Evolutionary conservation across 2,888 invertebrate genomes (phyloP), one percentile per base, ranked within the genome.

Genomic region (Glyphotaelius pellucidus): DNA sequence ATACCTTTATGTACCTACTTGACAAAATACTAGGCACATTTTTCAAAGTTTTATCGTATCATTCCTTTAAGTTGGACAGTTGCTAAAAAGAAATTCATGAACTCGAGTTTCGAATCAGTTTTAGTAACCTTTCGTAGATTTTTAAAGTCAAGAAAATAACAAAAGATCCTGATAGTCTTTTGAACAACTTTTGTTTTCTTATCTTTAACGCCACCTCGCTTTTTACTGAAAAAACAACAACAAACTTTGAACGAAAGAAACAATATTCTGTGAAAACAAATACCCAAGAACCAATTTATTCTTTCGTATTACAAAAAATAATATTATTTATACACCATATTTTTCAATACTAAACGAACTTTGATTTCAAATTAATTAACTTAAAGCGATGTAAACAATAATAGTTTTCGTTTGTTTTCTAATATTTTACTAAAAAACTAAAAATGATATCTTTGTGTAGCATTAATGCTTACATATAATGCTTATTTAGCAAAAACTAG

Each of bases 151-250:
- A 19, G 84, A 84, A 84, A 84, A 84, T 84, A 84, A 84, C 84
- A 38, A 84, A 35, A 86, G 42, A 86, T 86, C 86, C 52, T 47
- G 47, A 47, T 47, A 86, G 86, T 30, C 86, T 86, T 86, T 47
- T 42, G 42, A 86, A 86, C 84, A 86, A 86, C 86, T 86, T 86
- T 47, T 52, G 86, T 86, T 86, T 42, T 47, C 25, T 86, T 86
- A 86, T 86, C 86, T 86, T 86, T 52, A 42, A 42, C 86, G 47
- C 47, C 30, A 86, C 86, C 86, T 42, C 38, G 15, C 32, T 19
- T 30, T 86, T n/a, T 30, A 42, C 30, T 42, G 42, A 86, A 47
- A 86, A 86, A 86, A 42, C 47, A 81, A 42, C 31, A 81, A 81
- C 5, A 32, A 80, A 80, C 80, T 80, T 80, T 80, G 14, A 80